These are phyloP conservation scores for Eurystomus gularis DNA, from an alignment of 2,113 vertebrate species.

Conservation along the genomic window DNA sequence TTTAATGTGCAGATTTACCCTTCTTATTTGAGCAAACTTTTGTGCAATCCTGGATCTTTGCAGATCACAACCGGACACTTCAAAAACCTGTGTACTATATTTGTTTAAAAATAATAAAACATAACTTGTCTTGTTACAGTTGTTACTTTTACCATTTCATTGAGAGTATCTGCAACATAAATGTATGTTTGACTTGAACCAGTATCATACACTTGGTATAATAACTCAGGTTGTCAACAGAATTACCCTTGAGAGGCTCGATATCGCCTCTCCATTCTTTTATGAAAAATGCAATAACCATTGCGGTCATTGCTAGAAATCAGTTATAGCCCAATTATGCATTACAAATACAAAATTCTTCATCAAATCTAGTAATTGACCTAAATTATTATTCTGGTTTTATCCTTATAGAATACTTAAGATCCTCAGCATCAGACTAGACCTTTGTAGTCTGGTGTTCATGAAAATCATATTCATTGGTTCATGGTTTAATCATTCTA, in stretches of 20 bases:
- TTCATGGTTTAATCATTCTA: not conserved
- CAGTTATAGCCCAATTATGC: not conserved
- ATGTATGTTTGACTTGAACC: constrained; percentile 49
- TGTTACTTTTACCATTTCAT: constrained; percentile 66
- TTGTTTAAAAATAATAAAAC: constrained; percentile 38
- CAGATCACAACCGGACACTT: constrained; percentile 57
- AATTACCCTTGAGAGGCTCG: constrained; percentile 26
- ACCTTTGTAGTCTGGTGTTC: not conserved
- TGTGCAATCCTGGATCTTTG: constrained; percentile 67
- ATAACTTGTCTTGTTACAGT: constrained; percentile 59
- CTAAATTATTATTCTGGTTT: not conserved
- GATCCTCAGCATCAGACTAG: constrained; percentile 9
- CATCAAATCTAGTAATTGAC: not conserved
- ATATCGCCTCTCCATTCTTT: not conserved
- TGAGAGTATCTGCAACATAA: constrained; percentile 39
- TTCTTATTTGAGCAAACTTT: constrained; percentile 59
- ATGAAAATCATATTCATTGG: not conserved
- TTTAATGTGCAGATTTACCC: constrained; percentile 22
- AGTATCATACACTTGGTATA: constrained; percentile 12
- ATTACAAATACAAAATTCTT: not conserved
- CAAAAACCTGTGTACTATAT: constrained; percentile 50
- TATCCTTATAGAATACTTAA: not conserved
- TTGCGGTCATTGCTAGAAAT: not conserved
- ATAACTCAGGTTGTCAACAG: constrained; percentile 54
- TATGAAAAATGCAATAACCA: not conserved